These are phyloP conservation scores for Rhopalosiphum maidis DNA, from an alignment of 1,140 invertebrate genomes.

Conservation along the genomic window DNA sequence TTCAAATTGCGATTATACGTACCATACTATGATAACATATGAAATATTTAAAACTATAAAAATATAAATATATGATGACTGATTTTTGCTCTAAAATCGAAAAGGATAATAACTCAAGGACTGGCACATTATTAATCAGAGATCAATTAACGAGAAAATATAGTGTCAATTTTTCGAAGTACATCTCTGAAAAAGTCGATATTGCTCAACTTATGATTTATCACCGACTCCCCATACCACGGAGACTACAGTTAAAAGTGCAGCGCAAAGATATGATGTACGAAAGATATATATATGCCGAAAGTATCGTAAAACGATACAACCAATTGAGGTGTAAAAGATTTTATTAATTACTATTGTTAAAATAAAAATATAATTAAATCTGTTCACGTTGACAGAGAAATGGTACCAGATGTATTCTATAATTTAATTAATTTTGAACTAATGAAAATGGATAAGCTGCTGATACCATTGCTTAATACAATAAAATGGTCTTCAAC, in stretches of 20 bases:
- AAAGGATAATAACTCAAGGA: background rate
- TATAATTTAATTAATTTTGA: background rate
- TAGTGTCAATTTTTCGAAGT: slow-evolving; percentile 15
- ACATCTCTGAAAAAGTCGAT: background rate
- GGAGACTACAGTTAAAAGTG: background rate
- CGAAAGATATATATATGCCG: background rate
- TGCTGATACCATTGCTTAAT: background rate
- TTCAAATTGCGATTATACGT: background rate
- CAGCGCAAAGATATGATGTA: slow-evolving; percentile 21
- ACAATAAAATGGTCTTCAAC: slow-evolving; percentile 7
- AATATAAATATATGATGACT: background rate
- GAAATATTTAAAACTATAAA: background rate
- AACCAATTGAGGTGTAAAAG: background rate
- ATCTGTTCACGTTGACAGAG: background rate
- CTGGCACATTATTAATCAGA: background rate
- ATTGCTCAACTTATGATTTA: slow-evolving; percentile 17
- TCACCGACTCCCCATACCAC: background rate
- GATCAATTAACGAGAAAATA: background rate
- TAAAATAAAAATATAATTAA: background rate
- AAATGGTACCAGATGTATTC: slow-evolving; percentile 7
- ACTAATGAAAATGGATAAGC: slow-evolving; percentile 46
- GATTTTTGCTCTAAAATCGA: background rate
- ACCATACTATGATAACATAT: background rate
- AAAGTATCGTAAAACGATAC: slow-evolving; percentile 1
- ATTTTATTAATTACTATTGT: background rate